Evolutionary conservation across 2,888 invertebrate species (phyloP), one percentile per base, ranked within the genome.

Genomic region (Graphium colonna): DNA sequence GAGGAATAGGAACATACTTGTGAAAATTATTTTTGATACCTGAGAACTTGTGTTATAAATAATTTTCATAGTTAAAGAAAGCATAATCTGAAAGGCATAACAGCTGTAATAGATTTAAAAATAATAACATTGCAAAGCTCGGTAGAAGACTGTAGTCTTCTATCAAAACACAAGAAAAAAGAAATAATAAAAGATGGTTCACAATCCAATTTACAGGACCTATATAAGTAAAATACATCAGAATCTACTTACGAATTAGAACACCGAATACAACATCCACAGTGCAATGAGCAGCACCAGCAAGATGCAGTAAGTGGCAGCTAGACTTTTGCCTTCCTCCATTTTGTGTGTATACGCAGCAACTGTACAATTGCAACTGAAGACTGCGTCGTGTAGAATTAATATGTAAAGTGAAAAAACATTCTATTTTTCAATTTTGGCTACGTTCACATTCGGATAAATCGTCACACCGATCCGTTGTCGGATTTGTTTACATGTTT

Each of bases 241-340:
- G n/a, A n/a, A n/a, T n/a, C n/a, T n/a, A 75, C 77, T 79, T 60
- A 79, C 79, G 43, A 36, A 51, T 77, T 86, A 87, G 61, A 93
- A 80, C 40, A 92, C 92, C 2, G 93, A 92, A 65, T 94, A 94
- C 28, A 94, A 77, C 49, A 93, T 75, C 92, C 93, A 94, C 45
- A 94, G 78, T 3, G 92, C 88, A 40, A 93, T 79, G 42, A 94
- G 80, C 31, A 94, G 80, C 39, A 92, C 72, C 51, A 93, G 86
- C 58, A 94, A 82, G 65, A 94, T 93, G 69, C 91, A 80, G 73
- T 94, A 94, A 46, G 94, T 94, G 49, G 92, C 92, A 59, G 93
- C 85, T 61, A 94, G 84, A 70, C 92, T 94, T 48, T 87, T 86
- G 54, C 93, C 92, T 76, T 94, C 94, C 8, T 68, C 71, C 71